Evolutionary conservation across 2,113 vertebrate genomes (phyloP).

Genomic region (Gasterosteus aculeatus): DNA sequence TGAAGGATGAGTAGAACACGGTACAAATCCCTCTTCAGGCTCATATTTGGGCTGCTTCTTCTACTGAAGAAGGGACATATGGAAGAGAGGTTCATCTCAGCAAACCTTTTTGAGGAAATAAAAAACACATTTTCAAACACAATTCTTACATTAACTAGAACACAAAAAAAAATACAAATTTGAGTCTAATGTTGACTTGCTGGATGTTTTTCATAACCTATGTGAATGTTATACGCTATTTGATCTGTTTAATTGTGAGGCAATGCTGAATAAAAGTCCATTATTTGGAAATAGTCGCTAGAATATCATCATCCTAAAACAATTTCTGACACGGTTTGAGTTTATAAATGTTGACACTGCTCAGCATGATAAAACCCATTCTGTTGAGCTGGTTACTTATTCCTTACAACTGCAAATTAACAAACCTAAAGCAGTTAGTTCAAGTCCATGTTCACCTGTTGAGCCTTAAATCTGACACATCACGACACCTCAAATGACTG

Average conservation of each 20-base stretch:
- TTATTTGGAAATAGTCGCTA: conserved; percentile 18
- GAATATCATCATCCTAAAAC: conserved; percentile 23
- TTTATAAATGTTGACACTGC: conserved; percentile 13
- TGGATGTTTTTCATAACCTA: conserved; percentile 13
- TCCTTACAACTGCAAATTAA: neutral
- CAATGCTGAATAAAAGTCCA: conserved; percentile 38
- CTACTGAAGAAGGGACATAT: neutral
- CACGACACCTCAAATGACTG: conserved; percentile 29
- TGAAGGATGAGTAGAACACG: neutral
- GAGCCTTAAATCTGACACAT: conserved; percentile 60
- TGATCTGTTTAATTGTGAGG: conserved; percentile 36
- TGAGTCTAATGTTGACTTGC: neutral
- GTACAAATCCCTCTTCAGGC: neutral
- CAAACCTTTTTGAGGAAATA: neutral
- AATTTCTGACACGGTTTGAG: neutral
- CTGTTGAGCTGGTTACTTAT: neutral
- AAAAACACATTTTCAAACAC: neutral
- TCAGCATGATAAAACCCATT: neutral
- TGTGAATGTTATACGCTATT: neutral
- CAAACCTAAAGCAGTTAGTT: neutral
- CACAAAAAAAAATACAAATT: neutral
- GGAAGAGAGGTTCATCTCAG: neutral
- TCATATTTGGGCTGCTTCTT: neutral
- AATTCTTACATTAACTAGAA: neutral
- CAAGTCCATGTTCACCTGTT: conserved; percentile 68